Evolutionary conservation across 2,113 vertebrate genomes (phyloP), one percentile per base, ranked within the genome.

Genomic region (Bambusicola thoracicus): DNA sequence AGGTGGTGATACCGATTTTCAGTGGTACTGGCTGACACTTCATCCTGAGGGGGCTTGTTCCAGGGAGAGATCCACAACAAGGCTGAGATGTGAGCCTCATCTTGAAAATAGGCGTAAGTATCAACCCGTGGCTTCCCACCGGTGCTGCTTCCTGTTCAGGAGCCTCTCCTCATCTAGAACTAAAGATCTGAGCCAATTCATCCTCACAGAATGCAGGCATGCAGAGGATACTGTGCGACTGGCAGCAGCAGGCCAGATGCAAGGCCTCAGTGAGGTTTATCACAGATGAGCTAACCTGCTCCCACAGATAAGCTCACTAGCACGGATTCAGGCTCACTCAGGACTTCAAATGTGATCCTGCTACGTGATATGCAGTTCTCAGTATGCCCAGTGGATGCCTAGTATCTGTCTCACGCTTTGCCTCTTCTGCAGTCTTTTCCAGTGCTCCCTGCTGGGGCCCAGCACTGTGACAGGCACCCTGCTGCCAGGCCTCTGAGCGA

Each of bases 61-160:
- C 24, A 40, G 30, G 11, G 16, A 48, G 30, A 94, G 36, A 74
- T n/a, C 30, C 48, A 46, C 79, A 87, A 25, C 76, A 69, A 51
- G 62, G 22, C 38, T 24, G 22, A 72, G 32, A 63, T 10, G 2
- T 0, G 0, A 62, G 41, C 11, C 43, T 19, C 2, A 0, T 76
- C 49, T 67, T 76, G 48, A 32, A 74, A 63, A 73, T 18, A 59
- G 27, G 41, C 21, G 13, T 72, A n/a, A 72, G 32, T n/a, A 67
- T 29, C 16, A 56, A 2, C 0, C 0, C 66, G 20, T 66, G 53
- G 9, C 83, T 89, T 87, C 70, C 59, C 85, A 82, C n/a, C 91
- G 63, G 58, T 2, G 4, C 30, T 91, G 81, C 8, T 19, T 16
- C 32, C 27, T 90, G 49, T 49, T 82, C 32, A 21, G 62, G 51